Evolutionary conservation across 2,888 invertebrate genomes (phyloP).

Genomic region (Rhyacophila evoluta): DNA sequence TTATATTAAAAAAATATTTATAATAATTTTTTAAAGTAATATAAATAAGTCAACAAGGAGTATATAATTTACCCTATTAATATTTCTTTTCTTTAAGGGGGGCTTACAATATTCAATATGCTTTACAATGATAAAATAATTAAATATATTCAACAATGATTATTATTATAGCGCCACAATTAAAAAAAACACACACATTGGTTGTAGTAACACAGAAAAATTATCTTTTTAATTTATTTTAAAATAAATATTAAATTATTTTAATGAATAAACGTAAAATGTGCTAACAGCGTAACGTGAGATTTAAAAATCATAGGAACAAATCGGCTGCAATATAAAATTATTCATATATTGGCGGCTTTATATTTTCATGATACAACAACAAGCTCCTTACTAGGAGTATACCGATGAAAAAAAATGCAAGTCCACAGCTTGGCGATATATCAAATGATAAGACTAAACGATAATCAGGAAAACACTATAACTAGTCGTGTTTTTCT

Average conservation of each 20-base stretch:
- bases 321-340: background rate
- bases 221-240: background rate
- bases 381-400: background rate
- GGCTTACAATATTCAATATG: constrained; percentile 37
- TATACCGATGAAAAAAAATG: background rate
- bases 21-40: constrained; percentile 46
- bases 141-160: constrained; percentile 43
- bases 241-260: constrained; percentile 43
- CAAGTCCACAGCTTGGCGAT: background rate
- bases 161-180: constrained; percentile 37
- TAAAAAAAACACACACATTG: constrained; percentile 33
- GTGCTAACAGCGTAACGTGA: background rate
- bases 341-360: background rate
- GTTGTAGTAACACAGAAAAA: constrained; percentile 38
- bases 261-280: background rate
- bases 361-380: background rate
- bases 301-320: constrained; percentile 3
- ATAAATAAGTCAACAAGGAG: constrained; percentile 52
- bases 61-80: constrained; percentile 56
- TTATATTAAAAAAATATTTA: constrained; percentile 44
- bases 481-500: no score
- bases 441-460: no score
- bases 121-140: constrained; percentile 55
- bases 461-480: no score
- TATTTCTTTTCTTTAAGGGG: constrained; percentile 37